A percentile compares a stretch with the other conserved stretches of the same genome.
Evolutionary conservation across 2,888 invertebrate genomes (phyloP).

Genomic region (Rotaria magnacalcarata): DNA sequence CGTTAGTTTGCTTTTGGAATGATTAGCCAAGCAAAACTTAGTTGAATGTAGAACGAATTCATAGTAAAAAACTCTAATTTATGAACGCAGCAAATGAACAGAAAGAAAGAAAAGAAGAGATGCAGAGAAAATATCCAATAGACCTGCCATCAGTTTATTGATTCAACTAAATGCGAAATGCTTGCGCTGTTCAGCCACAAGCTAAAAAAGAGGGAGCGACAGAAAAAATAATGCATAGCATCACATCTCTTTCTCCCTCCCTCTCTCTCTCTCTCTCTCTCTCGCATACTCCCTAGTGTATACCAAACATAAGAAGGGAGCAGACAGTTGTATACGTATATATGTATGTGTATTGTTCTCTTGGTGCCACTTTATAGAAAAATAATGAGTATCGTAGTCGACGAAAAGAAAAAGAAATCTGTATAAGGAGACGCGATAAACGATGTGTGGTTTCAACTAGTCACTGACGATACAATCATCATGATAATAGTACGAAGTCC

Average conservation of each 20-base stretch:
- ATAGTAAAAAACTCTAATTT: neutral
- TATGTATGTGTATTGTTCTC: slow-evolving; percentile 13
- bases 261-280: neutral
- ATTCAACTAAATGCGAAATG: slow-evolving; percentile 1
- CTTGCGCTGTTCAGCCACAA: neutral
- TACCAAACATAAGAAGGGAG: neutral
- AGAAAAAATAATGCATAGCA: neutral
- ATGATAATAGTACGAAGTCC: neutral
- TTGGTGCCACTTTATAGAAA: neutral
- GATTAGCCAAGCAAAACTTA: neutral
- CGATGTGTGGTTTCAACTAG: neutral
- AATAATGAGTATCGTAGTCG: neutral
- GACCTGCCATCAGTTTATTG: neutral
- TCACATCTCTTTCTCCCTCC: neutral
- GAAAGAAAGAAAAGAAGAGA: neutral
- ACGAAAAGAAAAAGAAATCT: neutral
- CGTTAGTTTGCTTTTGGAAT: neutral
- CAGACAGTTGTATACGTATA: neutral
- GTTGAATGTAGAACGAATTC: neutral
- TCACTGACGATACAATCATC: neutral
- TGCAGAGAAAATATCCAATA: neutral
- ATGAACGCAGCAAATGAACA: neutral
- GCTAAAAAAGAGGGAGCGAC: neutral
- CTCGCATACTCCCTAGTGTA: too few species aligned
- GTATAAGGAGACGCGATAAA: neutral